Conservation (phyloP, 2,797 vertebrate species). For the Fratercula arctica region DNA sequence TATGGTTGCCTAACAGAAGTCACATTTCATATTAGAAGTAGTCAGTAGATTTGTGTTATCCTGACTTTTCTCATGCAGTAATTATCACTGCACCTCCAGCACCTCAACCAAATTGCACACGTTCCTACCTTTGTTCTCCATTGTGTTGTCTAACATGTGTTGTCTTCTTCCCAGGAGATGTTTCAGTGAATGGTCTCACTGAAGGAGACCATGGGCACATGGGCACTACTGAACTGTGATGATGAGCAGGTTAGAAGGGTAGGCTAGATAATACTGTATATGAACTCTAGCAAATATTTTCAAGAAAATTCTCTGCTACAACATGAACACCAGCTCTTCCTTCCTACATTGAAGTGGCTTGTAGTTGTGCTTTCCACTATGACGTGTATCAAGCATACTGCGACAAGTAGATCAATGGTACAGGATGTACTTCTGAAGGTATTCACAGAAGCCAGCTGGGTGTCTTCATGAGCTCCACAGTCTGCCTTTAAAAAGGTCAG, state of each 20-base stretch:
- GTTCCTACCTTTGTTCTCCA: neutral
- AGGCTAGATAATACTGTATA: neutral
- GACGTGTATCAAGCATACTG: accelerated
- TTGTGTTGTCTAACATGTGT: neutral
- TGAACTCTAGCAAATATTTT: neutral
- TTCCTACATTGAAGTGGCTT: neutral
- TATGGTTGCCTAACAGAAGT: neutral
- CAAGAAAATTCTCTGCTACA: neutral
- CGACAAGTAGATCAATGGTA: accelerated
- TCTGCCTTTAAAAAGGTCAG: neutral
- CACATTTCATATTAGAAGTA: neutral
- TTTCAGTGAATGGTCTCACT: neutral
- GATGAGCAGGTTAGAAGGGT: neutral
- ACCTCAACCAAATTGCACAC: neutral
- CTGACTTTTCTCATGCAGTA: neutral
- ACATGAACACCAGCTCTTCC: neutral
- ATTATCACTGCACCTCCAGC: neutral
- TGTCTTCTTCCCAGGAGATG: neutral
- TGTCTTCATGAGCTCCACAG: neutral
- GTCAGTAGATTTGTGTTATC: neutral
- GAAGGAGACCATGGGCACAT: neutral
- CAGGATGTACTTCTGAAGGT: neutral
- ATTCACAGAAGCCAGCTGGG: neutral
- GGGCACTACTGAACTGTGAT: neutral
- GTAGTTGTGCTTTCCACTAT: neutral